Evolutionary conservation across 1,140 invertebrate genomes (phyloP), one percentile per base, ranked within the genome.

Genomic region (Medauroidea extradentata): DNA sequence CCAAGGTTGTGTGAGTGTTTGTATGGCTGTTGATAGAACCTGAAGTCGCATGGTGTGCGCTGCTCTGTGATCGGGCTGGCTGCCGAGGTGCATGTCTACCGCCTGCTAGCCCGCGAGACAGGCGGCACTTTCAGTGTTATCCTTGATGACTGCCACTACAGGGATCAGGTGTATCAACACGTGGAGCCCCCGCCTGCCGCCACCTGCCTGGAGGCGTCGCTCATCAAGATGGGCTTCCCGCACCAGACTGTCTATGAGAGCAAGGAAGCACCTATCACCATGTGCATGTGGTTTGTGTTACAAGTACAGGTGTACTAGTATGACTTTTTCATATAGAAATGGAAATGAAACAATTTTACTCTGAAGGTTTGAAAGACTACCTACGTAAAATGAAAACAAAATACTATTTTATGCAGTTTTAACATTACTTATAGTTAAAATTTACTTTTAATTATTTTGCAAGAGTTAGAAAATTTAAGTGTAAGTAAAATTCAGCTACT

Each of bases 51-150:
- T 7, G 41, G 41, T 8, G 84, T 98, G 27, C 79, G 94, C 49
- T 96, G 93, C 75, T 98, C 94, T 24, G 89, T 99, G 0, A 94
- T 99, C 67, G 93, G 93, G 29, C 74, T 99, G 21, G 88, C 93
- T 18, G 96, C 96, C n/a, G 96, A 99, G 81, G 87, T 99, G 3
- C 83, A 88, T 63, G 85, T 98, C 18, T 97, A 93, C 74, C 88
- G 89, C 67, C 83, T 85, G 68, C 76, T 99, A 52, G 88, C 90
- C 51, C 83, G 85, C 66, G 83, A 89, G 65, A 99, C 96, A 11
- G 84, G 86, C 63, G 93, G 93, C 57, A 81, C 83, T 41, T 95
- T 95, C 75, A 85, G 85, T 69, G 89, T 97, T 8, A 89, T 94
- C 27, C 71, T 99, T 14, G 96, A 99, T 73, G 95, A 98, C 72